phyloP scores from a whole-genome alignment of 2,888 invertebrate species.

The Nymphalis urticae region DNA sequence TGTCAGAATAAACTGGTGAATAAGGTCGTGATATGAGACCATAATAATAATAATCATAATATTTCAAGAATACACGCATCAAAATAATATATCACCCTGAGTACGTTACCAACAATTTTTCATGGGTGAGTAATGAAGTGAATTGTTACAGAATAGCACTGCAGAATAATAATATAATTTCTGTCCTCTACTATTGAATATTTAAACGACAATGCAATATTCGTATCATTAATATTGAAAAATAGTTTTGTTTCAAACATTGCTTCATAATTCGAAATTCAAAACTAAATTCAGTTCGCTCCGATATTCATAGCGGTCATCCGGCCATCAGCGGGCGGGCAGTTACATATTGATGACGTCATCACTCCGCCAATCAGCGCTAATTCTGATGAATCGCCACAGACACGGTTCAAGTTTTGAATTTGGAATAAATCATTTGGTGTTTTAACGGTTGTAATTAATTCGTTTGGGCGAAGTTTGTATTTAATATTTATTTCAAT shows the following conservation, averaged over 20 bases:
- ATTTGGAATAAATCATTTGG: conserved; percentile 39
- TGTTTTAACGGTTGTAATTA: conserved; percentile 5
- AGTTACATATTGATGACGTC: conserved; percentile 69
- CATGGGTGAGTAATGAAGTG: too few species aligned
- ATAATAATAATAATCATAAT: too few species aligned
- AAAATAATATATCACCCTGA: too few species aligned
- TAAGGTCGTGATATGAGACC: too few species aligned
- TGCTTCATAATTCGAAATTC: conserved; percentile 23
- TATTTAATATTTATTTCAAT: not conserved
- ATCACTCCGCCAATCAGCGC: conserved; percentile 69
- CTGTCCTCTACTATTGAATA: too few species aligned
- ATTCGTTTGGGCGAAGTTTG: conserved; percentile 1
- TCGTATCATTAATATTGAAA: conserved; percentile 7
- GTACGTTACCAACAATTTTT: too few species aligned
- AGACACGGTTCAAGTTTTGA: conserved; percentile 52
- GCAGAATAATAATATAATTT: too few species aligned
- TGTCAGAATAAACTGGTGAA: too few species aligned
- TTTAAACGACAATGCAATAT: not conserved
- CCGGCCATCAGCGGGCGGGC: conserved; percentile 28
- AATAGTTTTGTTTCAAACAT: conserved; percentile 11
- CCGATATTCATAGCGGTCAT: conserved; percentile 33
- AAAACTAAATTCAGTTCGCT: conserved; percentile 27
- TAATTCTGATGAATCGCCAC: conserved; percentile 71
- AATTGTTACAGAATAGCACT: too few species aligned
- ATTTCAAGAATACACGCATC: too few species aligned